Evolutionary conservation across 2,113 vertebrate genomes (phyloP), one percentile per base, ranked within the genome.

Genomic region (Fregetta grallaria): DNA sequence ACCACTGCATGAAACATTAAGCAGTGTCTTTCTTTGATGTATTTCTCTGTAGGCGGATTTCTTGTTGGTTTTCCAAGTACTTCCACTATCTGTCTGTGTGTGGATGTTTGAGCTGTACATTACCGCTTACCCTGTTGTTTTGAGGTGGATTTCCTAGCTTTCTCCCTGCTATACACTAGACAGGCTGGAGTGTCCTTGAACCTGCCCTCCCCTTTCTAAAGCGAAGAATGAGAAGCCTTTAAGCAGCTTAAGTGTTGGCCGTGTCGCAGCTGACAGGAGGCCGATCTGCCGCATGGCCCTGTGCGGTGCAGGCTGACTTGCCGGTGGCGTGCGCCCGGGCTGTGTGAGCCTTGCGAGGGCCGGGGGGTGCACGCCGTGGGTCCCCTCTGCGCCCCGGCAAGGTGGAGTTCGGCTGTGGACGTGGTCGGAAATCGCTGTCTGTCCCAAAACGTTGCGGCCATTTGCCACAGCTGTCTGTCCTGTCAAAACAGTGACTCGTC

Each of bases 251-350:
- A 98, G 97, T 98, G 95, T 95, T n/a, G n/a, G 89, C 95, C 38
- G 17, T 59, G 80, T 77, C 4, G 76, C 98, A 98, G 98, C 98
- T 98, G 98, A 97, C 98, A 98, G 98, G 97, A 98, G 98, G 97
- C 63, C 56, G 98, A 98, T 98, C 97, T 97, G 95, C 78, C 15
- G 58, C 95, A 96, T 97, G 96, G 96, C 97, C 96, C 89, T 3
- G 81, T 40, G 42, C 32, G 66, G 89, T 63, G 88, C 86, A 88
- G 95, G 95, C 90, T 20, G 61, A 59, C 88, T 91, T 92, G 96
- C 96, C 15, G 75, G 58, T 68, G 38, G 86, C 96, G 83, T 94
- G 96, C 55, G 66, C 85, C 85, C 19, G 1, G 71, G 80, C 40
- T 68, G 45, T n/a, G 45, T 19, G 3, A 92, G 66, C 55, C 76